Conservation (phyloP, 2,797 vertebrate species). For the Buphagus erythrorhynchus region DNA sequence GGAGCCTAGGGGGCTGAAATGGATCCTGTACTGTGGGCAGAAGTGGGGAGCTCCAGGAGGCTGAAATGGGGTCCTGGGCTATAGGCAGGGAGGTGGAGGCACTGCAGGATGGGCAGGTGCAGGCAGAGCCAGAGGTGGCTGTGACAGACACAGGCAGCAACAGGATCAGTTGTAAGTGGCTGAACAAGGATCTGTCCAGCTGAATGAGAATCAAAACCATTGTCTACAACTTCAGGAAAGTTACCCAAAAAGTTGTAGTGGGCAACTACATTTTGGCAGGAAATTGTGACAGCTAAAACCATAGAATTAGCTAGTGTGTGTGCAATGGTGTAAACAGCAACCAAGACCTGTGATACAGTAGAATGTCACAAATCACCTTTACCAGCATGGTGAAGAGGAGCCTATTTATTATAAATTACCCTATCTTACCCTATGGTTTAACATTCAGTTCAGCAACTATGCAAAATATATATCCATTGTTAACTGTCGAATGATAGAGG, state of each 20-base stretch:
- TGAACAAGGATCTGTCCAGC: neutral
- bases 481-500: neutral
- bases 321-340: neutral
- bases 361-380: neutral
- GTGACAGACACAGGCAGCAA: neutral
- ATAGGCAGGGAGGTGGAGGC: neutral
- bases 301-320: neutral
- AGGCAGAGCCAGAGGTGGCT: fast-evolving
- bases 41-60: fast-evolving
- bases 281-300: neutral
- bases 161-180: neutral
- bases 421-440: neutral
- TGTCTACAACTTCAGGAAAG: neutral
- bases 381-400: neutral
- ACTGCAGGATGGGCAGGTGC: neutral
- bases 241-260: neutral
- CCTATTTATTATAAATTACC: neutral
- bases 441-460: neutral
- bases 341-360: neutral
- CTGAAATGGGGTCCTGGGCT: neutral
- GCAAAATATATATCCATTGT: neutral
- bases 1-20: neutral
- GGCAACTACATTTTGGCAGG: neutral
- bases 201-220: neutral
- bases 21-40: neutral